Evolutionary conservation across 1,140 invertebrate species (phyloP).

Genomic region (Dreissena polymorpha): DNA sequence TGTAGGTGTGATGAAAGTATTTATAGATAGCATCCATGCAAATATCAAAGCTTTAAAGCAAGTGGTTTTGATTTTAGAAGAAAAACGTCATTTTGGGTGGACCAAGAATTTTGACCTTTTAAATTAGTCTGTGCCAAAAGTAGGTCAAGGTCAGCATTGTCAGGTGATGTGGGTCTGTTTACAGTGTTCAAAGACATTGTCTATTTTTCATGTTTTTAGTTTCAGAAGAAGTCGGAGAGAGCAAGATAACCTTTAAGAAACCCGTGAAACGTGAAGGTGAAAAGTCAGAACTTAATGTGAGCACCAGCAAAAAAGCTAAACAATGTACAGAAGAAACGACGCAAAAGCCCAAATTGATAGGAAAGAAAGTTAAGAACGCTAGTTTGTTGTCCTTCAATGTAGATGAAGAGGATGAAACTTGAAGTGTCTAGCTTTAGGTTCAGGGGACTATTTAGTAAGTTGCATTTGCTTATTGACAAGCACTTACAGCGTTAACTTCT

Average conservation of each 20-base stretch:
- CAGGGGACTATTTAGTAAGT: neutral
- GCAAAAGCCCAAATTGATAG: slow-evolving; percentile 21
- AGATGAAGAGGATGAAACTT: slow-evolving; percentile 35
- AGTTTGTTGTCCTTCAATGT: slow-evolving; percentile 51
- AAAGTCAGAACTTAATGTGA: slow-evolving; percentile 18
- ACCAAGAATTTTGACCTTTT: no score
- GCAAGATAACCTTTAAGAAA: slow-evolving; percentile 39
- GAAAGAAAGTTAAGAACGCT: slow-evolving; percentile 33
- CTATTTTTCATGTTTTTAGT: no score
- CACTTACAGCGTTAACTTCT: neutral
- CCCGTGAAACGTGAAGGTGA: slow-evolving; percentile 40
- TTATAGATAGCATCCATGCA: no score
- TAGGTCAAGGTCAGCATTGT: no score
- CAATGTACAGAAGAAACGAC: slow-evolving; percentile 6
- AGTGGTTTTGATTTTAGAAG: no score
- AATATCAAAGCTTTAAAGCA: no score
- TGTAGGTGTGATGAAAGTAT: no score
- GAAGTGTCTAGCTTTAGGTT: neutral
- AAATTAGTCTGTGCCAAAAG: no score
- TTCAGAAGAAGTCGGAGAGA: no score
- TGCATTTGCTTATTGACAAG: neutral
- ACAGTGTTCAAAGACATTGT: no score
- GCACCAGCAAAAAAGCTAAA: slow-evolving; percentile 44
- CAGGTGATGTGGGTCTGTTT: no score
- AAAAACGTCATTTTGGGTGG: no score